Evolutionary conservation across 2,113 vertebrate genomes (phyloP), one percentile per base, ranked within the genome.

Genomic region (Silurus asotus): DNA sequence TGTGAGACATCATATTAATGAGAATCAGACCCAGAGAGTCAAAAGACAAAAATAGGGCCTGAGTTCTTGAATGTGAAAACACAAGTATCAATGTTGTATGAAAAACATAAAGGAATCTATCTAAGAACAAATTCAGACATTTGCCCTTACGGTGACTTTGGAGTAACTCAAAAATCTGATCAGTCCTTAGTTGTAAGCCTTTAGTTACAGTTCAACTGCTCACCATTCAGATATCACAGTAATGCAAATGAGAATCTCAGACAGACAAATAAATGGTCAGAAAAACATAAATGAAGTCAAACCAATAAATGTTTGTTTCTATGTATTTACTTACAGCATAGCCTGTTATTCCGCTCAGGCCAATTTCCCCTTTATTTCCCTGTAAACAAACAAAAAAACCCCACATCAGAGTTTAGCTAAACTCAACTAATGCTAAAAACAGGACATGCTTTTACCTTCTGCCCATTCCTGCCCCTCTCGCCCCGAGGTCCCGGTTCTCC

Each of bases 401-500:
- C 45, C 17, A 61, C 14, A n/a, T 48, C 51, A 23, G 11, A 69
- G 8, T 37, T 2, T 0, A 0, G 70, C 77, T 70, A 17, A 48
- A 48, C 37, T 11, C 0, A 76, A 53, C 48, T 25, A 55, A 55
- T 7, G 74, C 4, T 74, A n/a, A 55, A 62, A n/a, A 3, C 51
- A 77, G 23, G n/a, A 78, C 2, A 51, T 7, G 2, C 55, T 67
- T 77, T 83, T 62, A 95, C 95, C 94, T 94, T 94, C 53, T 90
- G 19, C 80, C 94, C 95, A 67, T 93, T 94, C 55, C 10, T 55
- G 58, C 92, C 95, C 90, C 90, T 92, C 72, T 85, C 74, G 67
- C 95, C 95, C 69, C 93, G 93, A 20, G 89, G 90, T 28, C 94
- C 94, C 0, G 72, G 82, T 48, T 95, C 94, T 1, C 95, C 94